phyloP scores from a whole-genome alignment of 2,113 vertebrate species.

The Melanostigma gelatinosum region DNA sequence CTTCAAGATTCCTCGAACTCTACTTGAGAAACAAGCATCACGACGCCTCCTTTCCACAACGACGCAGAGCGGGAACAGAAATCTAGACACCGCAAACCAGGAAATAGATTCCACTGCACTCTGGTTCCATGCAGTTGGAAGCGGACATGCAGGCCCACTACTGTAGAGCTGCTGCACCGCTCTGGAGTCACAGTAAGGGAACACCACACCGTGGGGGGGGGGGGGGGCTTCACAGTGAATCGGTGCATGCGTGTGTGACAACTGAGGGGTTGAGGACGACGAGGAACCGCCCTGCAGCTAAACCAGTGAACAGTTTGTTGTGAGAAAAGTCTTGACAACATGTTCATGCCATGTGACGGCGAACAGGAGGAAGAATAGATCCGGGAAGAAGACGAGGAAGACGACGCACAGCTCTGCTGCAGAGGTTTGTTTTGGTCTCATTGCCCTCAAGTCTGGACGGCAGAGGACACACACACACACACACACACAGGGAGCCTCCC shows the following conservation, averaged over 20 bases:
- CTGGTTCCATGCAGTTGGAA: constrained; percentile 31
- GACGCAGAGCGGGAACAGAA: neutral
- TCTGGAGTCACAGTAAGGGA: constrained; percentile 6
- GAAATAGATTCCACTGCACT: constrained; percentile 13
- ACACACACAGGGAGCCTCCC: constrained; percentile 26
- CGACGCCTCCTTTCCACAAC: neutral
- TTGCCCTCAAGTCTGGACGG: constrained; percentile 71
- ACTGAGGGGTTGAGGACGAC: neutral
- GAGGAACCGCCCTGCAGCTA: neutral
- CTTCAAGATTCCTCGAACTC: neutral
- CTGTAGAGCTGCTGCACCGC: constrained; percentile 7
- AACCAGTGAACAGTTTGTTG: constrained; percentile 33
- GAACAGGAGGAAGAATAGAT: neutral
- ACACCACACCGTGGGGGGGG: constrained; percentile 19
- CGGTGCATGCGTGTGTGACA: constrained; percentile 7
- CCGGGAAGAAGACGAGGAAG: neutral
- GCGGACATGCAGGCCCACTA: constrained; percentile 39
- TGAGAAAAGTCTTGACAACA: neutral
- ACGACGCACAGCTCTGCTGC: constrained; percentile 12
- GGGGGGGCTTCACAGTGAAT: neutral
- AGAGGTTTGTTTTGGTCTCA: constrained; percentile 41
- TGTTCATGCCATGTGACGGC: neutral
- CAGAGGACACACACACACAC: constrained; percentile 30
- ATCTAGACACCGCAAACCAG: neutral
- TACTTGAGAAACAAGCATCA: neutral